Percentiles rank a stretch among this genome's conserved stretches.
Conservation (phyloP, 2,888 invertebrate genomes). For the Lasioglossum calceatum region DNA sequence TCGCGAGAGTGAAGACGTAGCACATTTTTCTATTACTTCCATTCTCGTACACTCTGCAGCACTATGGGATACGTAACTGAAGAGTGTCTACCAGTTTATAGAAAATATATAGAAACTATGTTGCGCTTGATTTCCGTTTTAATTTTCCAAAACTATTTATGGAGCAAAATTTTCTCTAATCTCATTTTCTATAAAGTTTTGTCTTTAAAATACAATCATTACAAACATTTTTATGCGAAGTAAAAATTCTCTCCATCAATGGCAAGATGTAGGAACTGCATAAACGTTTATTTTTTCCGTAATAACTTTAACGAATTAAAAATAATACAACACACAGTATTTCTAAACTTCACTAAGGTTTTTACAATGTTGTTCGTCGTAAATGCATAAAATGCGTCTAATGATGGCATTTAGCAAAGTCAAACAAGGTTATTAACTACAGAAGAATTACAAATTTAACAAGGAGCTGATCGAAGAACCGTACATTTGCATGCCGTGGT, state of each 20-base stretch:
- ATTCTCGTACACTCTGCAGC: not conserved
- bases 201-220: too few relatives aligned
- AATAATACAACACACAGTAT: not conserved
- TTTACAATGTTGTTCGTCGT: not conserved
- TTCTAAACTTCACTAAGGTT: not conserved
- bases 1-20: not conserved
- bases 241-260: too few relatives aligned
- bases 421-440: not conserved
- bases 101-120: not conserved
- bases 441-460: not conserved
- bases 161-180: not conserved
- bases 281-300: too few relatives aligned
- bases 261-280: too few relatives aligned
- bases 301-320: not conserved
- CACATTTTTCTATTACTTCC: not conserved
- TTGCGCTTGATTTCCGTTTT: not conserved
- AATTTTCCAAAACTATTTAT: too few relatives aligned
- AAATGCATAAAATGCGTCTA: too few relatives aligned
- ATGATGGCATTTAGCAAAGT: not conserved
- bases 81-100: not conserved
- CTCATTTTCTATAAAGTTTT: too few relatives aligned
- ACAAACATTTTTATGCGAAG: too few relatives aligned
- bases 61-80: not conserved
- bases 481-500: not conserved
- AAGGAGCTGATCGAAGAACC: not conserved